These are phyloP conservation scores for Amphilophus citrinellus DNA, from an alignment of 2,113 vertebrate genomes.

Conservation along the genomic window DNA sequence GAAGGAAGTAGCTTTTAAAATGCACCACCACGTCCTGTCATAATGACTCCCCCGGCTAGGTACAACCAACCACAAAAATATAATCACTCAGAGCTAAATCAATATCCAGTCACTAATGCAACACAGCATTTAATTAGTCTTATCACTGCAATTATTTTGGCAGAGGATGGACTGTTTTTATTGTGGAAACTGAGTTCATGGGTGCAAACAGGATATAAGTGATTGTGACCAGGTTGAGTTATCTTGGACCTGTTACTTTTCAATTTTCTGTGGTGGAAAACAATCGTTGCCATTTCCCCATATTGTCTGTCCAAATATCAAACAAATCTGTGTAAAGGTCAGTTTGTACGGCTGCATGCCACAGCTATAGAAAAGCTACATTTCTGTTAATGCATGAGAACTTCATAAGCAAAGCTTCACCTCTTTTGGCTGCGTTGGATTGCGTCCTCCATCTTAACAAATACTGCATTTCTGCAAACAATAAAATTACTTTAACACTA, in stretches of 20 bases:
- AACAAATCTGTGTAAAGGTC: constrained; percentile 19
- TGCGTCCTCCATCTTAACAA: neutral
- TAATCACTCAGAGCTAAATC: constrained; percentile 15
- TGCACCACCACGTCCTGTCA: constrained; percentile 28
- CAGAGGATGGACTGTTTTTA: neutral
- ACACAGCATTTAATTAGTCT: neutral
- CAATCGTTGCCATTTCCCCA: constrained; percentile 59
- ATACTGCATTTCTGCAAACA: constrained; percentile 1
- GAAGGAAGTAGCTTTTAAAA: constrained; percentile 49
- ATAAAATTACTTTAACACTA: neutral
- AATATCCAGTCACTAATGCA: neutral
- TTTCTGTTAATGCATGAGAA: constrained; percentile 16
- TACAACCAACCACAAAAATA: constrained; percentile 6
- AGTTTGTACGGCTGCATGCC: constrained; percentile 2
- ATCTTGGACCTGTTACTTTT: constrained; percentile 24
- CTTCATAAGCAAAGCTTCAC: constrained; percentile 4
- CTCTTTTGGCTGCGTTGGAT: neutral
- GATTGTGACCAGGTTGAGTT: constrained; percentile 44
- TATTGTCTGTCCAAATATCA: constrained; percentile 53
- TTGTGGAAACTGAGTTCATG: neutral
- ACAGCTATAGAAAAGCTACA: neutral
- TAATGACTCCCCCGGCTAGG: neutral
- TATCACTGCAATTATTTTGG: neutral
- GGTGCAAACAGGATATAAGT: constrained; percentile 32
- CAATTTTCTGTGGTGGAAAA: constrained; percentile 18